phyloP scores from a whole-genome alignment of 2,888 invertebrate genomes.

The Gymnosoma rotundatum region DNA sequence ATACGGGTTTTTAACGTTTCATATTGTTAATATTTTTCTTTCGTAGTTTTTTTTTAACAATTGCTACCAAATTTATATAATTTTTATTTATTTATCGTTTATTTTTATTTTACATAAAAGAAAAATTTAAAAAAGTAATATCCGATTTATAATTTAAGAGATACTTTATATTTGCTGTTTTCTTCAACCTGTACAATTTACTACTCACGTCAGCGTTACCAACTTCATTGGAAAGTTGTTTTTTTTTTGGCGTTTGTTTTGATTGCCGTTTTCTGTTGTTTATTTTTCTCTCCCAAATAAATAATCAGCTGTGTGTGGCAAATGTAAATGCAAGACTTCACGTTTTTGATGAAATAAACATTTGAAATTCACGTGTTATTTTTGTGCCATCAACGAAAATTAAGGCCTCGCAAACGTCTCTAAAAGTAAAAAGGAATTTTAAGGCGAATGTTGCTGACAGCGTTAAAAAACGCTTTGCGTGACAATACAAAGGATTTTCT shows the following conservation, averaged over 20 bases:
- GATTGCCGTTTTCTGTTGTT: not conserved
- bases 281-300: not conserved
- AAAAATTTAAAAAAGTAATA: too few relatives aligned
- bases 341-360: conserved; percentile 48
- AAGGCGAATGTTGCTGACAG: conserved; percentile 70
- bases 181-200: too few relatives aligned
- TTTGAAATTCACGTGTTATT: conserved; percentile 49
- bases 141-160: too few relatives aligned
- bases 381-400: not conserved
- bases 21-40: too few relatives aligned
- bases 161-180: too few relatives aligned
- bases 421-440: not conserved
- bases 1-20: too few relatives aligned
- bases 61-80: too few relatives aligned
- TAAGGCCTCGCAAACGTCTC: not conserved
- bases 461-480: conserved; percentile 62
- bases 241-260: conserved; percentile 4
- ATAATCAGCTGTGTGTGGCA: conserved; percentile 6
- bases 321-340: not conserved
- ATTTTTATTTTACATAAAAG: too few relatives aligned
- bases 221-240: not conserved
- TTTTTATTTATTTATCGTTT: too few relatives aligned
- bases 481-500: conserved; percentile 51
- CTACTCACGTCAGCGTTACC: not conserved
- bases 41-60: too few relatives aligned